These are phyloP conservation scores for Dromaius novaehollandiae DNA, from an alignment of 2,113 vertebrate species.

Conservation along the genomic window DNA sequence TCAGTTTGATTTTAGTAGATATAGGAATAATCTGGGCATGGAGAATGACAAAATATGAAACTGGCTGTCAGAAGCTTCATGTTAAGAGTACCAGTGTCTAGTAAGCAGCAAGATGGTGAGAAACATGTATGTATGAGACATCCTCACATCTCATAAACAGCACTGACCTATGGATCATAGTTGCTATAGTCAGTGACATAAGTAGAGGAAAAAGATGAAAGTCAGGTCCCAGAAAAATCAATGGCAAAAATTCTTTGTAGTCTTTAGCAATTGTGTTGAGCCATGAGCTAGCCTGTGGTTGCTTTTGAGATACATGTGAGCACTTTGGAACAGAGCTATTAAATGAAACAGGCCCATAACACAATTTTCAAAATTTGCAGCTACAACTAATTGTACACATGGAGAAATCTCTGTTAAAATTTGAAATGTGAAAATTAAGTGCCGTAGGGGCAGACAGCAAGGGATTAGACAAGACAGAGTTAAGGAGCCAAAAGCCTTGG, in stretches of 20 bases:
- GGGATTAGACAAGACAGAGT: no score
- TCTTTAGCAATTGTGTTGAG: background rate
- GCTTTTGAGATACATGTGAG: background rate
- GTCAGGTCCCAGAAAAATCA: background rate
- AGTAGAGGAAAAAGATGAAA: background rate
- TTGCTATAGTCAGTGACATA: background rate
- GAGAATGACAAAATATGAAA: background rate
- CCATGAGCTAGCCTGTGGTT: background rate
- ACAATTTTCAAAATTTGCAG: background rate
- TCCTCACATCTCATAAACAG: background rate
- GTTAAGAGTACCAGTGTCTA: background rate
- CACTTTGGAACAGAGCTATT: background rate
- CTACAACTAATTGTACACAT: background rate
- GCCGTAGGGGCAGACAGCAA: no score
- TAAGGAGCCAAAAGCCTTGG: no score
- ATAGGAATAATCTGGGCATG: background rate
- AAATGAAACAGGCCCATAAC: background rate
- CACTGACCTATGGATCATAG: background rate
- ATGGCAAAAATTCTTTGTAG: background rate
- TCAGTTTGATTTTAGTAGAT: background rate
- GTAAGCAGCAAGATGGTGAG: background rate
- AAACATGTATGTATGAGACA: background rate
- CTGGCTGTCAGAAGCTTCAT: accelerated
- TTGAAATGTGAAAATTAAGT: background rate
- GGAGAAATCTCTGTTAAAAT: background rate